Conservation (phyloP, 1,140 invertebrate species). For the Drosophila pectinifera region DNA sequence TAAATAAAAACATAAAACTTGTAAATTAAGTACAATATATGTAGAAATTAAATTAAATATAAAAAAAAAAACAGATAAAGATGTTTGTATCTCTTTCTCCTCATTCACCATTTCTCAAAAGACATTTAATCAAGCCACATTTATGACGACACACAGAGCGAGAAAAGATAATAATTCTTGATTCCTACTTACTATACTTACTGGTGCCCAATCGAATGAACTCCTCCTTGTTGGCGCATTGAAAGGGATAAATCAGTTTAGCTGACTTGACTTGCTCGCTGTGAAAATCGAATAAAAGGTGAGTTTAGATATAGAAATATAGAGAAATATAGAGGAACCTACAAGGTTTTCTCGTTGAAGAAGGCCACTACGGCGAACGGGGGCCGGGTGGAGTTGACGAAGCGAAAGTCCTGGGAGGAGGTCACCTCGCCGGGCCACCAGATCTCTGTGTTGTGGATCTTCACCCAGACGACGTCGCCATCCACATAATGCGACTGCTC, state of each 20-base stretch:
- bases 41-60: no score
- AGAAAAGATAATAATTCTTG: no score
- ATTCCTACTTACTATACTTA: constrained; percentile 85
- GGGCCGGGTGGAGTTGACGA: constrained; percentile 87
- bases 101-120: no score
- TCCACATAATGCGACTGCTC: constrained; percentile 86
- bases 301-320: no score
- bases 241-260: constrained; percentile 90
- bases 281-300: constrained; percentile 48
- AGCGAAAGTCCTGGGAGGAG: constrained; percentile 82
- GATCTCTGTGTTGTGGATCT: constrained; percentile 87
- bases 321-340: constrained; percentile 84
- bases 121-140: neutral
- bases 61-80: no score
- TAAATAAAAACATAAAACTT: no score
- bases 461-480: constrained; percentile 93
- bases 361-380: constrained; percentile 92
- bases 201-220: constrained; percentile 92
- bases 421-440: constrained; percentile 93
- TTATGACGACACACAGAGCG: no score
- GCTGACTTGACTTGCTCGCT: constrained; percentile 92
- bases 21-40: no score
- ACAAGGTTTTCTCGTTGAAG: constrained; percentile 93
- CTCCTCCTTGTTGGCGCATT: constrained; percentile 90
- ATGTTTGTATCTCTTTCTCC: no score